Base-by-base conservation (phyloP, 2,888 invertebrate species). In the Bedellia somnulentella region DNA sequence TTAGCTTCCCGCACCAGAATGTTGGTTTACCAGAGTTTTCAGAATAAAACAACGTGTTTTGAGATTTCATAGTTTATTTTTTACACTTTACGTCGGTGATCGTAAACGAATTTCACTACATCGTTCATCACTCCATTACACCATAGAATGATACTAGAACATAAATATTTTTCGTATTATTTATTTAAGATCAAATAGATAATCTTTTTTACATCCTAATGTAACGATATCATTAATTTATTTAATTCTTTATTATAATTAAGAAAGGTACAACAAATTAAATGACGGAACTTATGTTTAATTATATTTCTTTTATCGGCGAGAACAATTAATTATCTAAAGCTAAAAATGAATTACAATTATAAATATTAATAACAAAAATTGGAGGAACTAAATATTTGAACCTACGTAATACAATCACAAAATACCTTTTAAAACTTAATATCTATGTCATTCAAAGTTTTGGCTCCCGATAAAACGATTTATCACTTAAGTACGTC, bases 151-250 rank as follows among this genome's bases (percentile, higher is more conserved):
- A 63, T 70, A 64, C 73, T 75, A 75, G 70, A 75, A 73, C 75
- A 71, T 75, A 75, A 71, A 75, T 75, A 73, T 68, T 68, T 70
- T 61, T 70, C 68, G 59, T 71, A 70, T 24, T 34, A 34, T 34
- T 68, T 71, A 73, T 56, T 68, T 67, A 73, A 70, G 70, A 70
- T 71, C 68, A 73, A 75, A 75, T 75, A 75, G 73, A 75, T 68
- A 73, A 75, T 75, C 75, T 73, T 73, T 73, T 73, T 71, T 75
- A 75, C 73, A 75, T 43, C 62, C 73, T 75, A 73, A 64, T 63
- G 58, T 71, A 73, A 71, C 73, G 71, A 71, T 70, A 71, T 70
- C 56, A 66, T 70, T 70, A 34, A 36, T 31, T 70, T 68, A 51
- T 52, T 52, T 53, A 54, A 63, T 71, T 71, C 71, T 67, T 73